Evolutionary conservation across 2,888 invertebrate genomes (phyloP).

Genomic region (Diaphora mendica): DNA sequence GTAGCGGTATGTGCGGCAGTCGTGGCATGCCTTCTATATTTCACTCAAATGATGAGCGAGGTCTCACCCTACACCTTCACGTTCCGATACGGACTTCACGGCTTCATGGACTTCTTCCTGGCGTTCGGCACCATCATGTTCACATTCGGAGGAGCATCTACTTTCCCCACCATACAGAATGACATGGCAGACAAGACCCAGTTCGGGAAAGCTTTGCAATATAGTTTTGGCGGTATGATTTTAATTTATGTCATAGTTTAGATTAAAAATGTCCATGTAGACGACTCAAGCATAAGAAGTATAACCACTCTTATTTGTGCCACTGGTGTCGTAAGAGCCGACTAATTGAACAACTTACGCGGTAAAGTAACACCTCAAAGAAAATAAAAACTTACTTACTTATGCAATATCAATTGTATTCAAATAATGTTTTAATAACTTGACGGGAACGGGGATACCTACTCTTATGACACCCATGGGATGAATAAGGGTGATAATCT

Average conservation of each 20-base stretch:
- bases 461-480: too few relatives aligned
- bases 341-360: too few relatives aligned
- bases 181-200: slow-evolving; percentile 90
- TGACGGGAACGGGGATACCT: too few relatives aligned
- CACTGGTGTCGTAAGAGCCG: too few relatives aligned
- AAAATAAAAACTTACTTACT: too few relatives aligned
- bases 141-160: slow-evolving; percentile 90
- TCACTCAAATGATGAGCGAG: slow-evolving; percentile 88
- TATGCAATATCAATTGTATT: too few relatives aligned
- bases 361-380: too few relatives aligned
- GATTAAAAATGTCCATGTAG: too few relatives aligned
- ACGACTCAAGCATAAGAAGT: too few relatives aligned
- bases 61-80: slow-evolving; percentile 69
- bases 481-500: too few relatives aligned
- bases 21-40: slow-evolving; percentile 87
- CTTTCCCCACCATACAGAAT: slow-evolving; percentile 92
- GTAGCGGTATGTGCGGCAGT: slow-evolving; percentile 88
- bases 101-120: slow-evolving; percentile 88
- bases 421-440: too few relatives aligned
- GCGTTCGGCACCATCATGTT: slow-evolving; percentile 90
- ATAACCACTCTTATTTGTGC: too few relatives aligned
- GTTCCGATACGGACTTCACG: slow-evolving; percentile 82
- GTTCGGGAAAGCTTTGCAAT: slow-evolving; percentile 88
- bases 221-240: slow-evolving; percentile 87
- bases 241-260: background rate